These are phyloP conservation scores for Macaca fascicularis DNA, from an alignment of 2,113 vertebrate species.

Conservation along the genomic window T2T-MFA8v1.1 NC_088376.1:58614501-58615000, in stretches of 20 bases:
- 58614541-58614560: slow-evolving; percentile 55
- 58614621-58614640: neutral
- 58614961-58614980: neutral
- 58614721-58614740: neutral
- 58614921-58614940: neutral
- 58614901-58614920: neutral
- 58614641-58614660: neutral
- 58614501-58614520: slow-evolving; percentile 44
- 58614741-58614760: too few species aligned
- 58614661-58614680: neutral
- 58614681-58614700: neutral
- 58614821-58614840: neutral
- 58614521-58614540: slow-evolving; percentile 69
- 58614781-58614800: neutral
- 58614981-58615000: neutral
- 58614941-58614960: neutral
- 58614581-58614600: neutral
- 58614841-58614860: neutral
- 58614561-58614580: neutral
- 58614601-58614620: neutral
- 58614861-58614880: neutral
- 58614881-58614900: neutral
- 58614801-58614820: neutral
- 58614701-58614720: neutral
- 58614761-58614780: too few species aligned